Base-by-base conservation (phyloP, 2,113 vertebrate species). In the Catharus bicknelli region DNA sequence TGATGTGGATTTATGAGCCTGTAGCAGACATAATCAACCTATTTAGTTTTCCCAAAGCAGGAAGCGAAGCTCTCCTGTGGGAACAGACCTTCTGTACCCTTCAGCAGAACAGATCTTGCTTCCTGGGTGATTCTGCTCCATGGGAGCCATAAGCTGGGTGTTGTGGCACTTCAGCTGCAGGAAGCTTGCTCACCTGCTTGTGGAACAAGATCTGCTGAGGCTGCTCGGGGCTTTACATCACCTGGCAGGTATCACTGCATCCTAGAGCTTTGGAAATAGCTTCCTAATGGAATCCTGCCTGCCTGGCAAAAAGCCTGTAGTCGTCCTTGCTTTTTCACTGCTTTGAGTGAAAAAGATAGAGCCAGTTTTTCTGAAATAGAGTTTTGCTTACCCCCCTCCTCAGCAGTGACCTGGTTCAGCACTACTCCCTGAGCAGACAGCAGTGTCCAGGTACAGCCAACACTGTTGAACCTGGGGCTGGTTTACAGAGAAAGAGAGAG, bases 1-100 rank as follows among this genome's bases (percentile, higher is more conserved):
- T 83, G 90, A 90, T 55, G 2, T 83, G 83, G 72, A 90, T 96
- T 95, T 94, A 90, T 90, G 76, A 93, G 83, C 59, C 64, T 82
- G 67, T 80, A 89, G 90, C 43, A 92, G 70, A 77, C 64, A 73
- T 61, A 70, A 80, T 63, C 82, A 83, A 90, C 64, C 57, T 74
- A 76, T 79, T 93, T 93, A 72, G 84, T 83, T 95, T 91, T 91
- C 90, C 85, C 74, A 70, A 70, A 77, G 84, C 78, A 76, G 83
- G 48, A 87, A 90, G 53, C 0, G 0, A 82, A 90, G 67, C 80
- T 86, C 12, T 90, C 81, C 58, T 72, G 32, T 82, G 83, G 80
- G 69, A 87, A 22, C 36, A 91, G 75, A 63, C 70, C 50, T 91
- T 82, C 78, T 93, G 64, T 79, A 72, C 66, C 83, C 69, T 74